These are phyloP conservation scores for Aratinga solstitialis DNA, from an alignment of 2,797 vertebrate species.

Conservation along the genomic window DNA sequence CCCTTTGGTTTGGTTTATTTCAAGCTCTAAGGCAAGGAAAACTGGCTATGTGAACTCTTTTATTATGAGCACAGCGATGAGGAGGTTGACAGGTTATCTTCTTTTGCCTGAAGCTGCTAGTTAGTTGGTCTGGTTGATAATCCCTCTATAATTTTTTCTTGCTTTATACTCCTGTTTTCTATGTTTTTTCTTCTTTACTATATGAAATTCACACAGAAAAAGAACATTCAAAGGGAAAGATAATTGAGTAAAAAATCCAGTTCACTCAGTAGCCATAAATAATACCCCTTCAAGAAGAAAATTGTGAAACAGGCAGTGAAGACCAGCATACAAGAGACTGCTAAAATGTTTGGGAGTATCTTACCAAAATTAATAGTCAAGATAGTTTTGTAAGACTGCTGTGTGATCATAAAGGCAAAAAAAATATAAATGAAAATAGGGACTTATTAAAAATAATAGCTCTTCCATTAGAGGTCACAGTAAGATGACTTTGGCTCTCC, in stretches of 20 bases:
- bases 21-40: neutral
- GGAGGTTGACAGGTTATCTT: neutral
- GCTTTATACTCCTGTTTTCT: neutral
- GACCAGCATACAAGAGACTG: neutral
- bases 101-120: neutral
- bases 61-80: neutral
- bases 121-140: neutral
- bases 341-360: neutral
- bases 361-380: neutral
- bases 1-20: neutral
- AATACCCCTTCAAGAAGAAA: neutral
- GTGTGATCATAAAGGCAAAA: neutral
- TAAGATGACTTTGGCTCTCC: neutral
- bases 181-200: neutral
- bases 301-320: neutral
- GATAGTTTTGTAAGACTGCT: neutral
- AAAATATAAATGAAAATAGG: neutral
- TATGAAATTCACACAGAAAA: neutral
- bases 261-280: neutral
- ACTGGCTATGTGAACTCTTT: neutral
- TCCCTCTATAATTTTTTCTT: neutral
- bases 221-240: neutral
- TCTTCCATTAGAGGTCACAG: neutral
- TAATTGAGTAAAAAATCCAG: neutral
- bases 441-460: neutral